Base-by-base conservation (phyloP, 1,140 invertebrate genomes). In the Diuraphis noxia region DNA sequence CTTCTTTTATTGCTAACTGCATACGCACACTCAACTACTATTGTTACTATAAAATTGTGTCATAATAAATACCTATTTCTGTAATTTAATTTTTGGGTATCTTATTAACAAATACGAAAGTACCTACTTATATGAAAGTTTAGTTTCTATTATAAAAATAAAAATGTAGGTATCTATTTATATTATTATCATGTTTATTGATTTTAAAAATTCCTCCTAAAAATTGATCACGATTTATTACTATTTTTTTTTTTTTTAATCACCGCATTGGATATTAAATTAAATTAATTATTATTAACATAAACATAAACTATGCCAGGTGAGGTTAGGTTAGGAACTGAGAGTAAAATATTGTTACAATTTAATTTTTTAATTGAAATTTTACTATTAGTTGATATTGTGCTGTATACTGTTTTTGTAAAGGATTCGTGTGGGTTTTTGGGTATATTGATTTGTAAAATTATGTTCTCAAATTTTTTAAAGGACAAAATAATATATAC, bases 391-490 rank as follows among this genome's bases (percentile, higher is more conserved):
- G n/a, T 3, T 2, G 13, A n/a, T n/a, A n/a, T n/a, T n/a, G n/a
- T n/a, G n/a, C n/a, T n/a, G 13, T 72, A 19, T 17, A 72, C 10
- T 17, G 30, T n/a, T 72, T n/a, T 72, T n/a, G 30, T n/a, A 72
- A 4, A 72, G 4, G 13, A 72, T 72, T 72, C n/a, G n/a, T n/a
- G 30, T n/a, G 56, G 56, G 56, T n/a, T 72, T 72, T 63, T 30
- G 56, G 30, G 56, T 63, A n/a, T 72, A 72, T 72, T 72, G 56
- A 72, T 79, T 79, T 79, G 77, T 36, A 79, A 79, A 79, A n/a
- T 21, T 72, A 13, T 72, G n/a, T 72, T 72, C 19, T 72, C 30
- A 13, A 72, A 72, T 17, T n/a, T 72, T n/a, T 72, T 72, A 72
- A 72, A 72, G n/a, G 56, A 72, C 25, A 81, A n/a, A n/a, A n/a